Evolutionary conservation across 2,113 vertebrate species (phyloP), one percentile per base, ranked within the genome.

Genomic region (Gymnorhina tibicen): DNA sequence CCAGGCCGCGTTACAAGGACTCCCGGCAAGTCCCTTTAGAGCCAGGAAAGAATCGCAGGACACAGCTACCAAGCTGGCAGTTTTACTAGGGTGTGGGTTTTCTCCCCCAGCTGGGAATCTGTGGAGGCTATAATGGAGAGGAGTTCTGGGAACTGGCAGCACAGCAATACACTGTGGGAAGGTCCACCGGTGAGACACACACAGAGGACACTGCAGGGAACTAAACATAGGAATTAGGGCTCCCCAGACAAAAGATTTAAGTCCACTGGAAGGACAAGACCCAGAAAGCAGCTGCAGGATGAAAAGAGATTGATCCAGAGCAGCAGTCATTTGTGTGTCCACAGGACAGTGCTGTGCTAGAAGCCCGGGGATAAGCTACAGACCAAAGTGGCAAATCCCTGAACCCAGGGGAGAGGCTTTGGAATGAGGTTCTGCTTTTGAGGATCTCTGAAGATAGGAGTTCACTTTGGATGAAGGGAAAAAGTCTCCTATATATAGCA

Each of bases 311-410:
- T 47, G 70, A 59, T 76, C 41, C 7, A 66, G 59, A 90, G 50
- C 13, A 73, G 63, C 44, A 74, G 46, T 85, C 7, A 6, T 67
- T 67, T 46, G 9, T 59, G 67, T 28, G 42, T 18, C 39, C 59
- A 63, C 20, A 63, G 52, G 68, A 78, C 66, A 81, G 44, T 13
- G 52, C 50, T 89, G 75, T 50, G n/a, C 56, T 46, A 11, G 44
- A 75, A 91, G 82, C 52, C 56, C 72, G 75, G 52, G 0, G 0
- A 78, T 64, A 91, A 92, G 23, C 58, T 44, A 33, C 13, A 70
- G 72, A 70, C 37, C 63, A 91, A 84, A 96, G 52, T 16, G 32
- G 47, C 44, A 91, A 94, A 96, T 78, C 79, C 56, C n/a, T 28
- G 24, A 83, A 56, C 19, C 76, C 83, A 75, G 16, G 37, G 68